A percentile compares a stretch with the other conserved stretches of the same genome.
These are phyloP conservation scores for Oikopleura dioica DNA, from an alignment of 23 tunicate species.

Conservation along the genomic window DNA sequence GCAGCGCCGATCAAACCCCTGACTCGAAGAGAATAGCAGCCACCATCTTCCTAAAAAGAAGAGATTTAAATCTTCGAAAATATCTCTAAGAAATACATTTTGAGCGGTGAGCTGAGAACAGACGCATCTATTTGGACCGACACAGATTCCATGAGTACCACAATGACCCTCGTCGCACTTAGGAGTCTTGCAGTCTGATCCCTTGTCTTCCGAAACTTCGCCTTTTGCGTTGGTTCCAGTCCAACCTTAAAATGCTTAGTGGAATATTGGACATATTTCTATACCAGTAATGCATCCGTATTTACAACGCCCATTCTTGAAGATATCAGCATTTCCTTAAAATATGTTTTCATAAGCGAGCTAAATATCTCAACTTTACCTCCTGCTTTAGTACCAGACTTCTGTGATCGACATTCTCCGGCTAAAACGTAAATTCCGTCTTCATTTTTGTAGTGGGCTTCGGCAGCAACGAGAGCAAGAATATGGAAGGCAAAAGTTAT, in stretches of 20 bases:
- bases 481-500: too few relatives aligned
- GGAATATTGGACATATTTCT: too few relatives aligned
- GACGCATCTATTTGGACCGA: not conserved
- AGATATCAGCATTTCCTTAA: too few relatives aligned
- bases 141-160: not conserved
- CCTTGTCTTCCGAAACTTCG: not conserved
- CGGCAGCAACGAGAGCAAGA: too few relatives aligned
- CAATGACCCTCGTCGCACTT: slow-evolving; percentile 2
- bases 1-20: not conserved
- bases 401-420: too few relatives aligned
- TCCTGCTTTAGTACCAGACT: too few relatives aligned
- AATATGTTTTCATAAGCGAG: too few relatives aligned
- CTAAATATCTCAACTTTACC: too few relatives aligned
- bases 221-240: not conserved
- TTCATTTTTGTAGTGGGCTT: too few relatives aligned
- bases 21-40: not conserved
- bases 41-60: not conserved
- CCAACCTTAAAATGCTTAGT: not conserved
- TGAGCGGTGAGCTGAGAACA: not conserved
- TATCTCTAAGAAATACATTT: not conserved
- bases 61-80: not conserved
- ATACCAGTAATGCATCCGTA: too few relatives aligned
- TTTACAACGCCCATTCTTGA: too few relatives aligned
- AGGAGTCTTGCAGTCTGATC: not conserved
- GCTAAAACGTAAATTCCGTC: too few relatives aligned